Base-by-base conservation (phyloP, 2,113 vertebrate species). In the Polyodon spathula region DNA sequence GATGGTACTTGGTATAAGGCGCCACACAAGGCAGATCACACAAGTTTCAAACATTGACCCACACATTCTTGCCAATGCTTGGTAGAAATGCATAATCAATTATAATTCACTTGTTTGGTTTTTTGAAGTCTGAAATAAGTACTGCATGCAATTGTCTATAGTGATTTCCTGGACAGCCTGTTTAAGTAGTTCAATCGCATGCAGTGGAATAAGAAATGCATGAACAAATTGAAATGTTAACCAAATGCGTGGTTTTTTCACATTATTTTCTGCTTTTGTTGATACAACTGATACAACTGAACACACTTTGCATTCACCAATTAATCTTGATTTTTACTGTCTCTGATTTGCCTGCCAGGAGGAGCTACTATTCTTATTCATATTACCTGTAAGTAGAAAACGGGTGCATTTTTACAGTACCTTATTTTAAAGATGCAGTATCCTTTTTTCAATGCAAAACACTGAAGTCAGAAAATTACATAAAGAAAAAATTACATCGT, bases 291-390 rank as follows among this genome's bases (percentile, higher is more conserved):
- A 85, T 84, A 94, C n/a, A n/a, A n/a, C n/a, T n/a, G n/a, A n/a
- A n/a, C 93, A 91, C 75, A 89, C 92, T 92, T 90, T 93, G 91
- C 92, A 94, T 95, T 95, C 90, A 94, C 92, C 92, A 93, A 89
- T 93, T 88, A 92, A 91, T 97, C 88, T 97, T 86, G 66, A 71
- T 86, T 86, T 27, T 87, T 95, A 94, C 94, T 92, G 86, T 97
- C 90, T 97, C 92, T 97, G 92, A 94, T 97, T 95, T 92, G 95
- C 95, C 94, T 92, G 88, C 93, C 93, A 98, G 96, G 90, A 98
- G 96, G 96, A 98, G 90, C 95, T 96, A 97, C 96, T 97, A 98
- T 97, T 97, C 96, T 91, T 98, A 98, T 93, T 98, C 96, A 90
- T 98, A 98, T 95, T 98, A 98, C 92, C 96, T 98, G 96, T 98